Conservation (phyloP, 2,797 vertebrate species). For the Tangara arthus region DNA sequence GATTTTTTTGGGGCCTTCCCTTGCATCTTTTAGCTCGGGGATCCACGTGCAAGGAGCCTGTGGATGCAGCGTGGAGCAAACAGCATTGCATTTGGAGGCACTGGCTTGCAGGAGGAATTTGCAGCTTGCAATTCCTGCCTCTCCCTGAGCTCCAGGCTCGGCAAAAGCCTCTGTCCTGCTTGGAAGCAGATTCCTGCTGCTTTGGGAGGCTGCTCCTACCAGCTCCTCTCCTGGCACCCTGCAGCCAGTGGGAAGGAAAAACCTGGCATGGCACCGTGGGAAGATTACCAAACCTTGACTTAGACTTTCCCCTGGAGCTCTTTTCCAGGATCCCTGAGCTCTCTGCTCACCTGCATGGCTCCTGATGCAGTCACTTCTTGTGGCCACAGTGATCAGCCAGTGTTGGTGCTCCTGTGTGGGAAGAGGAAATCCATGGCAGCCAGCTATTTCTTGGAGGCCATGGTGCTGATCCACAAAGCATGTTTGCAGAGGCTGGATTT, state of each 20-base stretch:
- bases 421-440: neutral
- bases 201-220: neutral
- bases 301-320: neutral
- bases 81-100: rapidly evolving
- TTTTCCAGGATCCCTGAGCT: neutral
- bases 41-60: rapidly evolving
- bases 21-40: rapidly evolving
- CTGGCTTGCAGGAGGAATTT: neutral
- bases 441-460: neutral
- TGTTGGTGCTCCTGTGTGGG: neutral
- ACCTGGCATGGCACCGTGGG: neutral
- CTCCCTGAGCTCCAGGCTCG: neutral
- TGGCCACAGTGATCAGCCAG: rapidly evolving
- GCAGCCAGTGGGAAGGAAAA: neutral
- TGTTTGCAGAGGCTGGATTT: neutral
- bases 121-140: neutral
- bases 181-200: neutral
- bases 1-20: neutral
- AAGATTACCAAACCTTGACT: neutral
- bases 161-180: neutral
- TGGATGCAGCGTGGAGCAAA: neutral
- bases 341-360: neutral
- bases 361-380: rapidly evolving
- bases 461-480: rapidly evolving
- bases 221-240: neutral